Evolutionary conservation across 53 echinoderm and acorn worm genomes (phyloP).

Genomic region (Paracentrotus lividus): DNA sequence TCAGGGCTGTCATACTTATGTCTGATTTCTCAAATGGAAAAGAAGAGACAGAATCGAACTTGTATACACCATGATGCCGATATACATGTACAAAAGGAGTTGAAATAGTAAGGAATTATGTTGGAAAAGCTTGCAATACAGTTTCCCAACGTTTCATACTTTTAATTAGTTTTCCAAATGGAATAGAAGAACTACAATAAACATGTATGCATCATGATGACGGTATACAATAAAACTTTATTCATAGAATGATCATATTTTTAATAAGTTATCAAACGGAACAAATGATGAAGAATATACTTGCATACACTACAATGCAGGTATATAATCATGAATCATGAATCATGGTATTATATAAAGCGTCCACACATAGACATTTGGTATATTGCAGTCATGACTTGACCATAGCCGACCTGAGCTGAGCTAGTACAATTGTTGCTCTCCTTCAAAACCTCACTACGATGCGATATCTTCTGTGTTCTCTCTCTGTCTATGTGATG

Average conservation of each 20-base stretch:
- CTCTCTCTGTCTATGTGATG: slow-evolving; percentile 69
- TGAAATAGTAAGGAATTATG: too few relatives aligned
- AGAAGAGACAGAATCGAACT: too few relatives aligned
- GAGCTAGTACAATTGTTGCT: slow-evolving; percentile 44
- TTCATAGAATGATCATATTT: too few relatives aligned
- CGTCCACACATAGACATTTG: background rate
- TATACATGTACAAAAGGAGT: too few relatives aligned
- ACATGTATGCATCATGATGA: background rate
- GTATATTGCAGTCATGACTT: slow-evolving; percentile 24
- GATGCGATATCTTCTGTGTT: background rate
- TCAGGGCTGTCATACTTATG: too few relatives aligned
- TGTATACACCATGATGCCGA: too few relatives aligned
- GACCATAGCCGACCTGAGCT: slow-evolving; percentile 35
- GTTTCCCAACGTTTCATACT: background rate
- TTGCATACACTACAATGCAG: slow-evolving; percentile 23
- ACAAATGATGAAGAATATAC: background rate
- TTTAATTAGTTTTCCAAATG: background rate
- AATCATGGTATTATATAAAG: background rate
- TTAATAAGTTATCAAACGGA: background rate
- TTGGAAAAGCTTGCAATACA: background rate
- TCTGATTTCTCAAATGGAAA: too few relatives aligned
- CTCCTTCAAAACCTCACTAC: slow-evolving; percentile 22
- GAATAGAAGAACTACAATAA: background rate
- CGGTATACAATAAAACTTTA: too few relatives aligned
- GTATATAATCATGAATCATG: background rate